Percentiles rank a stretch among this genome's conserved stretches.
Conservation (phyloP, 2,113 vertebrate genomes). For the Pyxicephalus adspersus region DNA sequence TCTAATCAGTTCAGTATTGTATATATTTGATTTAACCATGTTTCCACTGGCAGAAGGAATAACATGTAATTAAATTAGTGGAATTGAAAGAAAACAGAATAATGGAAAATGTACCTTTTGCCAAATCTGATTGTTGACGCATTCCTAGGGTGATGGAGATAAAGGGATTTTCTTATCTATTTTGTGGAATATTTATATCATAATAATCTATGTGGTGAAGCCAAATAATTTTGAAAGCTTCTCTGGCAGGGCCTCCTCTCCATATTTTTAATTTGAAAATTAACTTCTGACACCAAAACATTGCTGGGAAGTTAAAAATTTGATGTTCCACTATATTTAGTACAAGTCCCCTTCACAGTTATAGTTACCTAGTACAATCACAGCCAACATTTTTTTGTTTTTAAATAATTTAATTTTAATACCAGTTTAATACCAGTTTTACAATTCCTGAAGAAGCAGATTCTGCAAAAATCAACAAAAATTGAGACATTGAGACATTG, state of each 20-base stretch:
- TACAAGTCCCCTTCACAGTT: too few relatives aligned
- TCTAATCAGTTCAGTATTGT: conserved; percentile 8
- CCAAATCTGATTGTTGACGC: conserved; percentile 21
- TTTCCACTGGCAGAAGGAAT: conserved; percentile 17
- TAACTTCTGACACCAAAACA: neutral
- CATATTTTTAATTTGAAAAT: neutral
- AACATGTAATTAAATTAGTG: conserved; percentile 31
- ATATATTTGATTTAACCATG: conserved; percentile 1
- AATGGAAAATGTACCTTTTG: neutral
- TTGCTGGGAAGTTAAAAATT: too few relatives aligned
- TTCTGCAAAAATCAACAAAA: too few relatives aligned
- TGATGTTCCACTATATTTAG: too few relatives aligned
- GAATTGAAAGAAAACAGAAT: conserved; percentile 29
- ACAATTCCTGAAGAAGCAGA: too few relatives aligned
- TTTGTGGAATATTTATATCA: conserved; percentile 32
- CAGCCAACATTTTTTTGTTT: too few relatives aligned
- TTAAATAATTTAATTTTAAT: too few relatives aligned
- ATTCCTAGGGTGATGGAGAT: conserved; percentile 45
- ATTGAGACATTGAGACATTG: too few relatives aligned
- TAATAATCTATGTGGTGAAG: conserved; percentile 19
- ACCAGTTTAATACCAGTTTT: too few relatives aligned
- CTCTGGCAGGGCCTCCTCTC: neutral
- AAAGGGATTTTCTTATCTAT: conserved; percentile 40
- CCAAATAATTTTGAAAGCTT: conserved; percentile 10
- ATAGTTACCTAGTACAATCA: too few relatives aligned